Evolutionary conservation across 2,113 vertebrate genomes (phyloP), one percentile per base, ranked within the genome.

Genomic region (Solea solea): DNA sequence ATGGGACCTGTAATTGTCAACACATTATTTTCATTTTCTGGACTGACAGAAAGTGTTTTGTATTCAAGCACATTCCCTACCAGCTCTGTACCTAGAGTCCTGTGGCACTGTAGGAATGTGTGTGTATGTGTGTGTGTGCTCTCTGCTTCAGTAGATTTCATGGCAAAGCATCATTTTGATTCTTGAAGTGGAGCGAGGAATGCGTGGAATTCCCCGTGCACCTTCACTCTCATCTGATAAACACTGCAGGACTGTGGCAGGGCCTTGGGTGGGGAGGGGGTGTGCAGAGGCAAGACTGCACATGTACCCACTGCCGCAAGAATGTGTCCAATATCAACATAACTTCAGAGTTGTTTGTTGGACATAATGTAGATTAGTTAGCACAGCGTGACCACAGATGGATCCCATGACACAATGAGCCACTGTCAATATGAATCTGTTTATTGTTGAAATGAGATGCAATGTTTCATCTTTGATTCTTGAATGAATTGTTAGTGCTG

Each of bases 121-220:
- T 34, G 34, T 34, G 34, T 34, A 6, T 34, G 34, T 34, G 34
- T 34, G 34, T 74, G 40, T 53, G 45, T 61, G 45, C 48, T n/a
- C 48, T 62, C 52, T 50, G 58, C 58, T 70, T 13, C 41, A 66
- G 21, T 45, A 51, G 14, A 40, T 76, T 80, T 72, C 64, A 55
- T 78, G 44, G 14, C 16, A 46, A 62, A 58, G 28, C 27, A 12
- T 75, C 41, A 10, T 69, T 66, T 60, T 72, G 41, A 57, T 41
- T 66, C 46, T 25, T 25, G 52, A 49, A 75, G 73, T 45, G 68
- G 78, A 88, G 78, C 54, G 42, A 76, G 86, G 91, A 92, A 94
- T 93, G 90, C 83, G 49, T 76, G 90, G 90, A 92, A 94, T 94
- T 90, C 77, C 63, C 59, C 74, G 57, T 77, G 80, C 64, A 88